These are phyloP conservation scores for Nannoperca australis DNA, from an alignment of 2,797 vertebrate genomes.

Conservation along the genomic window DNA sequence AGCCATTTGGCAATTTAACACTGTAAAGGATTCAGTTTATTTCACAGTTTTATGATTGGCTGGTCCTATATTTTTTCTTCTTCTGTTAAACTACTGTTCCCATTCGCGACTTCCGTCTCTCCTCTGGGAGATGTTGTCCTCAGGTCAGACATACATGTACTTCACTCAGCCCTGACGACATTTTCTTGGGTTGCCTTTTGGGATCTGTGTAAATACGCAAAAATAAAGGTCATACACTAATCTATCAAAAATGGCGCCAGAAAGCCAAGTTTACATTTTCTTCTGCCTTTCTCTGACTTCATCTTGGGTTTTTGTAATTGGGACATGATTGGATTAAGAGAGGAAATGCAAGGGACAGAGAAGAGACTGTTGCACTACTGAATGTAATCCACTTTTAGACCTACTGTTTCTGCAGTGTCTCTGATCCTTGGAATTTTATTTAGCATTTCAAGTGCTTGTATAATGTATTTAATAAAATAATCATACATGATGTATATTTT, in stretches of 20 bases:
- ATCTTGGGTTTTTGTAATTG: slow-evolving; percentile 72
- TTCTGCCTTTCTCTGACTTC: slow-evolving; percentile 60
- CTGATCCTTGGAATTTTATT: slow-evolving; percentile 48
- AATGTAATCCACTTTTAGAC: slow-evolving; percentile 70
- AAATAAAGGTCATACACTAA: slow-evolving; percentile 39
- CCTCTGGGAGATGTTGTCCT: slow-evolving; percentile 19
- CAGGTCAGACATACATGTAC: slow-evolving; percentile 4
- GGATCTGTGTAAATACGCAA: slow-evolving; percentile 22
- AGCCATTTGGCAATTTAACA: slow-evolving; percentile 24
- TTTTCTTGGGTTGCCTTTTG: slow-evolving; percentile 8
- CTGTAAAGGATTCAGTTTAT: slow-evolving; percentile 18
- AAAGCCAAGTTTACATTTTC: slow-evolving; percentile 47
- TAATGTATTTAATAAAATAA: slow-evolving; percentile 14
- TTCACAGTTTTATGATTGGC: slow-evolving; percentile 39
- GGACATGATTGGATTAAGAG: slow-evolving; percentile 78
- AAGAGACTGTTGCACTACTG: slow-evolving; percentile 49
- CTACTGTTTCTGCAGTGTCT: slow-evolving; percentile 53
- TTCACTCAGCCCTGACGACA: slow-evolving; percentile 15
- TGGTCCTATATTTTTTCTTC: slow-evolving; percentile 14
- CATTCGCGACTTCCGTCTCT: background rate
- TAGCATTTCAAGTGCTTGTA: slow-evolving; percentile 44
- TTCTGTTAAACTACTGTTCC: slow-evolving; percentile 8
- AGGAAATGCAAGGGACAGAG: slow-evolving; percentile 70
- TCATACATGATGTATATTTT: slow-evolving; percentile 3
- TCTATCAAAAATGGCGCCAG: slow-evolving; percentile 33